Evolutionary conservation across 2,888 invertebrate species (phyloP), one percentile per base, ranked within the genome.

Genomic region (Pemphredon lugubris): DNA sequence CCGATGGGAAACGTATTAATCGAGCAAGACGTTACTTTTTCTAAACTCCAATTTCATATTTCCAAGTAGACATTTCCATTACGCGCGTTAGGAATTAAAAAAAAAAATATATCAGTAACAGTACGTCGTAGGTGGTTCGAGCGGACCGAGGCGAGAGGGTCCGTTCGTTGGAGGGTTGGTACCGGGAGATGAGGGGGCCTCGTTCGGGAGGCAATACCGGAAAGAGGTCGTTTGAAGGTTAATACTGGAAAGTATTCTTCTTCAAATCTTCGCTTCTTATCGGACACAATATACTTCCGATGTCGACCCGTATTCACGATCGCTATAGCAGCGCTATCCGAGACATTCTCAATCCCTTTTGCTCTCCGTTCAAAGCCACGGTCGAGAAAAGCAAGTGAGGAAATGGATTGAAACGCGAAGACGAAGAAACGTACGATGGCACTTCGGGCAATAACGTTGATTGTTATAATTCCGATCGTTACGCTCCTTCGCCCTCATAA

Each of bases 381-480:
- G 58, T 57, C 47, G 23, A 34, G 40, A 14, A 51, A 51, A 73
- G 65, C 53, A 66, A 66, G 67, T 50, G 50, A 53, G 53, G 65
- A 57, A 68, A 55, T 71, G 64, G 66, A 75, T 73, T 63, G 68
- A 58, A 73, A 58, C 60, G 59, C 55, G 53, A 68, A 66, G 50
- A 71, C 60, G 51, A 58, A 75, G 64, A 65, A 65, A 67, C 51
- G 71, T 71, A 58, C 72, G 70, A 63, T 71, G 73, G 79, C 76
- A 74, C 82, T 81, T 79, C 79, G 74, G 83, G 86, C 85, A 87
- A 86, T 86, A 86, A 85, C 83, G 84, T 87, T 87, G 87, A 87
- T 87, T 87, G 85, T 84, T 84, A 82, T 84, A 85, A 84, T 85
- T 84, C 84, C 84, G 82, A 86, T 86, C 80, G 79, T 75, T 76